Evolutionary conservation across 2,888 invertebrate genomes (phyloP), one percentile per base, ranked within the genome.

Genomic region (Chrysolina americana): DNA sequence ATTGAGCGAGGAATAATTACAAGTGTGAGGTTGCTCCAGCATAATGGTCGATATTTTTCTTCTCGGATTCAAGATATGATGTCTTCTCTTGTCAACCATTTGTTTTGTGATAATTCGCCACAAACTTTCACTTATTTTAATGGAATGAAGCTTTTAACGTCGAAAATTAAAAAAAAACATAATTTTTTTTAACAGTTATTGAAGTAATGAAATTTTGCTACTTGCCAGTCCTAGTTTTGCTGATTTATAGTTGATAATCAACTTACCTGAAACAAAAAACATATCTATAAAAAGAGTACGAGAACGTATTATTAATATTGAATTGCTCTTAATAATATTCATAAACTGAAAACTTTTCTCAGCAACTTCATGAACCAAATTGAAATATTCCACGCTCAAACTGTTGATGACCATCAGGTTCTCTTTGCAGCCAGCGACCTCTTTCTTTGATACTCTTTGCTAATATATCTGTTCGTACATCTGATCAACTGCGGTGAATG

Each of bases 1-100:
- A 41, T 68, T 53, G 48, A 41, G 68, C 41, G 59, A 59, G n/a
- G 53, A 53, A 56, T 50, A 48, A 53, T 68, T 53, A 68, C 53
- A 59, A 59, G 59, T 59, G 17, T 19, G n/a, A 59, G n/a, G 15
- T n/a, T 8, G 28, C 59, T 59, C 28, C 28, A 36, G n/a, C 13
- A 13, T 36, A 28, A 59, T 59, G 23, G 59, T 59, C 59, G 36
- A 59, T 28, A 59, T 59, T 59, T 53, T n/a, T 36, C 59, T n/a
- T 17, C 28, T 28, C 9, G 9, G 3, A n/a, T 8, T 59, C 28
- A 13, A 50, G 50, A 59, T 28, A 59, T 59, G 11, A 59, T 9
- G 23, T 59, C 28, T 15, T 15, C 4, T 23, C 59, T 28, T 59
- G 23, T 59, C 59, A 17, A 15, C 15, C 13, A 36, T 36, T 59